Evolutionary conservation across 2,113 vertebrate species (phyloP).

Genomic region (Dromaius novaehollandiae): DNA sequence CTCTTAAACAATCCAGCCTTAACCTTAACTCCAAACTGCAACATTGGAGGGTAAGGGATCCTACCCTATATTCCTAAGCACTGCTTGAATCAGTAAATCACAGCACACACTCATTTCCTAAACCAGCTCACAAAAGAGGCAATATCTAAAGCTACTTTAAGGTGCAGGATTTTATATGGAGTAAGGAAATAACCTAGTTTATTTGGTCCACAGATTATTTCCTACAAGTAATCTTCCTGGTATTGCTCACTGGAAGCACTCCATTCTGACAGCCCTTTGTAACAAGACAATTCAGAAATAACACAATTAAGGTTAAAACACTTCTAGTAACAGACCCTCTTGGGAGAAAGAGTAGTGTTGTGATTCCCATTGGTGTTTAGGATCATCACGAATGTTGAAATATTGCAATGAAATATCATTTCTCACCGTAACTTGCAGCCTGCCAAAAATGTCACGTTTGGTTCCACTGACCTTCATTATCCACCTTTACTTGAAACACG

Average conservation of each 20-base stretch:
- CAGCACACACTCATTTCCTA: neutral
- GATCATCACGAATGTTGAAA: neutral
- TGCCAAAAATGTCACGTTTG: neutral
- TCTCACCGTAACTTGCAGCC: neutral
- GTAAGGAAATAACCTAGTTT: neutral
- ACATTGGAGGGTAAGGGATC: no score
- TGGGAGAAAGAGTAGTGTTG: neutral
- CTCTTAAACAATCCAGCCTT: neutral
- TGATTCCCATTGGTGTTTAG: neutral
- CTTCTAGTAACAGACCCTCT: neutral
- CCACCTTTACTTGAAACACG: neutral
- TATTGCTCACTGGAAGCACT: neutral
- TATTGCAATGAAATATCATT: neutral
- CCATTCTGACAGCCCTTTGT: neutral
- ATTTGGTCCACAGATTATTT: neutral
- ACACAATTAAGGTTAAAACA: neutral
- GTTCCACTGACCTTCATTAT: neutral
- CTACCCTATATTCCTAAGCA: neutral
- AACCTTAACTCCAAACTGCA: accelerated
- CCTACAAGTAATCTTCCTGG: neutral
- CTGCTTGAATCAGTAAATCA: neutral
- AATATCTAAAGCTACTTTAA: neutral
- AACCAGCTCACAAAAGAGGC: neutral
- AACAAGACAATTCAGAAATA: neutral
- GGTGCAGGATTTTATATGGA: neutral